phyloP scores from a whole-genome alignment of 2,113 vertebrate genomes.

The Saimiri boliviensis region DNA sequence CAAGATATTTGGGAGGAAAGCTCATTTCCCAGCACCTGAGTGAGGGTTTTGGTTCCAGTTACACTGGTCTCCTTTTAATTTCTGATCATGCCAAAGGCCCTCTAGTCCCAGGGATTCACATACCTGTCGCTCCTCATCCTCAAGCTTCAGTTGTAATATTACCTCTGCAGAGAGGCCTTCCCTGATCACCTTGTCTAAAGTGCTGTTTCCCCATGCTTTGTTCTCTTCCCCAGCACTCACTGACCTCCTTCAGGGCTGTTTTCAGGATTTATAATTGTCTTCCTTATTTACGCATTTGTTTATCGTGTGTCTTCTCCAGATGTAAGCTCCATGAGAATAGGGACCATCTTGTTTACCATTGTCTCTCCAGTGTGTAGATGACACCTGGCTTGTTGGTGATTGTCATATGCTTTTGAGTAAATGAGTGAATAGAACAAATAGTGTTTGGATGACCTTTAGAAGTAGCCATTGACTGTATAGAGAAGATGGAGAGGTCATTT shows the following conservation, averaged over 20 bases:
- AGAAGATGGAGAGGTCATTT: not conserved
- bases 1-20: not conserved
- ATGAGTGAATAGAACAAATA: not conserved
- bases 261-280: not conserved
- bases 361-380: not conserved
- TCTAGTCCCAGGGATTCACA: not conserved
- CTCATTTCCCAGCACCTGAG: not conserved
- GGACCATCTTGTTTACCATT: not conserved
- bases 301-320: not conserved
- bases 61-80: not conserved
- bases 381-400: not conserved
- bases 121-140: not conserved
- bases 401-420: not conserved
- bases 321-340: not conserved
- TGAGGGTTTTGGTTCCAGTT: not conserved
- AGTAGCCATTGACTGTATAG: not conserved
- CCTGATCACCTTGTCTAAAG: not conserved
- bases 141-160: not conserved
- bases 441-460: not conserved
- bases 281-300: not conserved
- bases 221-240: not conserved
- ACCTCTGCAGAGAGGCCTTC: not conserved
- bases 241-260: not conserved
- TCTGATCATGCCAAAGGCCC: not conserved
- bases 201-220: not conserved